phyloP scores from a whole-genome alignment of 2,113 vertebrate genomes.

The Catharus bicknelli region DNA sequence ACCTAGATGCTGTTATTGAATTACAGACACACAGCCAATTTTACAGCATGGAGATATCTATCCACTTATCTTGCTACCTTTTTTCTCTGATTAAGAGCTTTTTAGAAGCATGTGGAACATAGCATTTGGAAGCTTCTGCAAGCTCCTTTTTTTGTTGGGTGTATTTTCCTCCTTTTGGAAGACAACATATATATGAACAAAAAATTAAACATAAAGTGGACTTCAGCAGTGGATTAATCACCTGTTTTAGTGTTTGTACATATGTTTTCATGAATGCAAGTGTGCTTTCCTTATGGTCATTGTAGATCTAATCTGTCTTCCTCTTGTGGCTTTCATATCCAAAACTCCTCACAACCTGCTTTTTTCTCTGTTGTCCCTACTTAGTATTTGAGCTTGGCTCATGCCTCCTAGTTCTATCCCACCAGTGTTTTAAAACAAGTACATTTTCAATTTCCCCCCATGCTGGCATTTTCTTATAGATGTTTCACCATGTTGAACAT shows the following conservation, averaged over 20 bases:
- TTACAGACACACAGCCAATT: not conserved
- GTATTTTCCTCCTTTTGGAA: not conserved
- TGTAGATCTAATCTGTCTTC: not conserved
- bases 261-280: not conserved
- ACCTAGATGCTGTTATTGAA: not conserved
- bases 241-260: not conserved
- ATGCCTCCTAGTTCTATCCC: not conserved
- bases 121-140: not conserved
- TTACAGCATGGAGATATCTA: not conserved
- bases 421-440: not conserved
- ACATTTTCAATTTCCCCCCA: not conserved
- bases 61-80: not conserved
- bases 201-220: not conserved
- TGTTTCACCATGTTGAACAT: not conserved
- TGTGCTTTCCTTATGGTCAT: not conserved
- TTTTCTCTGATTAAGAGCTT: not conserved
- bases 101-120: not conserved
- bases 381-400: not conserved
- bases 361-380: not conserved
- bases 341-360: not conserved
- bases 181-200: not conserved
- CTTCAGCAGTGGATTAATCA: not conserved
- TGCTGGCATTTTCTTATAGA: not conserved
- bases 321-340: not conserved
- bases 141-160: not conserved